Percentiles rank a stretch among this genome's conserved stretches.
Conservation (phyloP, 2,113 vertebrate species). For the Spea multiplicata region DNA sequence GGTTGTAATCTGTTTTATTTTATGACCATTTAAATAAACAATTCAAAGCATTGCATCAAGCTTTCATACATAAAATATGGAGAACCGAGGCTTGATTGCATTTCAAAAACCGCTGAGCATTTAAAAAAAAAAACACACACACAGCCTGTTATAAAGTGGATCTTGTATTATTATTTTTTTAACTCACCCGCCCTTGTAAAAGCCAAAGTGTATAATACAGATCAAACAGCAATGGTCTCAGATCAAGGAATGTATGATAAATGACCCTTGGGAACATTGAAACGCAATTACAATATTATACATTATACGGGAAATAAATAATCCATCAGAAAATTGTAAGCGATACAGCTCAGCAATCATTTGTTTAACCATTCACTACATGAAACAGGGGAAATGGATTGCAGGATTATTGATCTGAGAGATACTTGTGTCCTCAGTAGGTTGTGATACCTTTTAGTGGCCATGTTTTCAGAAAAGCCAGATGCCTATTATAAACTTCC, state of each 20-base stretch:
- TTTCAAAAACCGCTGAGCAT: conserved; percentile 48
- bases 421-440: too few species aligned
- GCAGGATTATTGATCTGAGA: too few species aligned
- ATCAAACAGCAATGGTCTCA: conserved; percentile 47
- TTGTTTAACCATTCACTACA: conserved; percentile 35
- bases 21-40: conserved; percentile 48
- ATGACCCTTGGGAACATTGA: conserved; percentile 43
- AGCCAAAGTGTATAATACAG: conserved; percentile 42
- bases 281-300: conserved; percentile 48
- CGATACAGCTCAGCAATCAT: conserved; percentile 43
- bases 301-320: conserved; percentile 47
- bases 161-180: conserved; percentile 39
- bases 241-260: conserved; percentile 48
- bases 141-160: conserved; percentile 44
- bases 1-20: conserved; percentile 47
- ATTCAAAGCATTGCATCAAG: conserved; percentile 47
- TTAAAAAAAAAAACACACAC: conserved; percentile 23
- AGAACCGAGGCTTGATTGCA: conserved; percentile 42
- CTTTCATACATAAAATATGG: conserved; percentile 50
- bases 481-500: too few species aligned
- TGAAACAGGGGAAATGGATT: neutral
- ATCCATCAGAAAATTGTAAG: conserved; percentile 46
- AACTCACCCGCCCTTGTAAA: conserved; percentile 37
- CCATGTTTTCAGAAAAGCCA: too few species aligned
- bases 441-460: too few species aligned